A percentile compares a stretch with the other conserved stretches of the same genome.
These are phyloP conservation scores for Cepphus grylle DNA, from an alignment of 2,113 vertebrate genomes.

Conservation along the genomic window DNA sequence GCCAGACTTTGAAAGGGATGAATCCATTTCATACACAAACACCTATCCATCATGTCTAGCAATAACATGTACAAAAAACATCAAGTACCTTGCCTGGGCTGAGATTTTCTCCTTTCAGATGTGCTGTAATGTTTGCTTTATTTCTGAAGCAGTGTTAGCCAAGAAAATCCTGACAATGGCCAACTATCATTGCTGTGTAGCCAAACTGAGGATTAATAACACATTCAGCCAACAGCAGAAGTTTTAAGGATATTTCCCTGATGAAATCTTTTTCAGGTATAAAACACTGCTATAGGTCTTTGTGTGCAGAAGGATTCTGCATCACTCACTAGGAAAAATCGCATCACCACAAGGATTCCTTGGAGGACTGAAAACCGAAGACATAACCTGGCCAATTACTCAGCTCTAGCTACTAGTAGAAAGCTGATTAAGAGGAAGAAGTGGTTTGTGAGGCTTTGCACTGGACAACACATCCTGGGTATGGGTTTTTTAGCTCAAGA, in stretches of 20 bases:
- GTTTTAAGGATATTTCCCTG: not conserved
- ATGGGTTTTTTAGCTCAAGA: not conserved
- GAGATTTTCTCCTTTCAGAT: not conserved
- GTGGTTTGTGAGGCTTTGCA: not conserved
- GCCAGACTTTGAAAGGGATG: not conserved
- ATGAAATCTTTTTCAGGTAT: constrained; percentile 27
- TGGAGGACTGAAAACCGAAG: not conserved
- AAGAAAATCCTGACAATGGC: constrained; percentile 5
- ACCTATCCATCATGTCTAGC: not conserved
- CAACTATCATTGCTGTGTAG: not conserved
- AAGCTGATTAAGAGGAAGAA: not conserved
- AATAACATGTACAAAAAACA: not conserved
- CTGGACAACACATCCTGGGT: not conserved
- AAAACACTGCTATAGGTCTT: constrained; percentile 16
- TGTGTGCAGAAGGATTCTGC: not conserved
- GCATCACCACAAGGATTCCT: not conserved
- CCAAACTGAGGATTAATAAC: constrained; percentile 7
- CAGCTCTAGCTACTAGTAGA: not conserved
- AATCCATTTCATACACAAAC: not conserved
- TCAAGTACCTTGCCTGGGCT: not conserved
- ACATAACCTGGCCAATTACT: not conserved
- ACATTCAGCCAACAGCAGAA: constrained; percentile 33
- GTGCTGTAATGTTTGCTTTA: not conserved
- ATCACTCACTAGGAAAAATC: not conserved
- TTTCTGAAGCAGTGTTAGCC: not conserved